Evolutionary conservation across 2,797 vertebrate species (phyloP), one percentile per base, ranked within the genome.

Genomic region (Chromobotia macracanthus): DNA sequence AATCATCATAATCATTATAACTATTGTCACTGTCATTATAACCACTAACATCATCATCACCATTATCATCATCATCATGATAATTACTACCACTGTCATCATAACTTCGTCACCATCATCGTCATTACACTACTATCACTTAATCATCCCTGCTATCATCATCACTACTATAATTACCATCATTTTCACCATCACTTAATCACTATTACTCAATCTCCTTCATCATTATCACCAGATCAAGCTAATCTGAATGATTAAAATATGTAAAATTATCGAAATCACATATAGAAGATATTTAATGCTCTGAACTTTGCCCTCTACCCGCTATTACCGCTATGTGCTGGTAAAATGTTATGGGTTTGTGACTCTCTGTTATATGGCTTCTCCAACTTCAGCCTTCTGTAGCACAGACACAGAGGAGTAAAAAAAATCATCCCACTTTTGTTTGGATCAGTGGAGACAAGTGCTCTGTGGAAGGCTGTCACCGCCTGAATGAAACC

Each of bases 381-480:
- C 25, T 64, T 23, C 15, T 72, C 50, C 60, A 72, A 44, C 48
- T 72, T 51, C n/a, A 41, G 67, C 41, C 41, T 44, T 10, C 10
- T 63, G 44, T 25, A 58, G 15, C 53, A 51, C 53, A 67, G 19
- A 68, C 9, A 5, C 51, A 44, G 23, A 79, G 50, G 60, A 56
- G 23, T 46, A 66, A 66, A 77, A 48, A n/a, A 71, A 65, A 65
- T 65, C 68, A 72, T 79, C 69, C 63, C 13, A 63, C 46, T 67
- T 77, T 77, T 60, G 64, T 73, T 77, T 74, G 23, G 63, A 82
- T 68, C 58, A 66, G 55, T 72, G 53, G 25, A 83, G 67, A 75
- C 51, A 76, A 83, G 68, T 70, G 58, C 67, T 76, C 31, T 55
- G 60, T 51, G 55, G 8, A 74, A 79, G 15, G 53, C 74, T 76